Conservation (phyloP, 2,888 invertebrate species). For the Ectemnius lituratus region DNA sequence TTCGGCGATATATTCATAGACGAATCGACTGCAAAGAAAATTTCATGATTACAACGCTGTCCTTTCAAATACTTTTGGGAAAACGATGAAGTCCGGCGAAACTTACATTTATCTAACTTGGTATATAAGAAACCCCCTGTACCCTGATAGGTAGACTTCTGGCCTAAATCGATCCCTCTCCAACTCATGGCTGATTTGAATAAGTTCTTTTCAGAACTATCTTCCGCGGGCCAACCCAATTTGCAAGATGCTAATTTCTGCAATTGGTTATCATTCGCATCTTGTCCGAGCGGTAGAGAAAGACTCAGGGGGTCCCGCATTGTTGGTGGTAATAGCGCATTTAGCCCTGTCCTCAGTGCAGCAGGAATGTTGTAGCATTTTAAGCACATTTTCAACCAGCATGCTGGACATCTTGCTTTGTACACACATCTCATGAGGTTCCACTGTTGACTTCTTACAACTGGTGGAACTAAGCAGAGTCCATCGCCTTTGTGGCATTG, state of each 20-base stretch:
- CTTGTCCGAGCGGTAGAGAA: slow-evolving; percentile 63
- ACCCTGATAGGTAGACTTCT: slow-evolving; percentile 67
- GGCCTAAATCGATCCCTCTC: slow-evolving; percentile 69
- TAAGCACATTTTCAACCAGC: slow-evolving; percentile 92
- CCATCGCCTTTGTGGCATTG: slow-evolving; percentile 86
- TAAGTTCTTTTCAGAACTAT: slow-evolving; percentile 70
- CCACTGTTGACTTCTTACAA: slow-evolving; percentile 85
- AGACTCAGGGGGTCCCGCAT: slow-evolving; percentile 79
- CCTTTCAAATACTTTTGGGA: not conserved
- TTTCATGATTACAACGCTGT: no score
- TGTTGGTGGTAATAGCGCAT: slow-evolving; percentile 84
- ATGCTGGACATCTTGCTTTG: slow-evolving; percentile 89
- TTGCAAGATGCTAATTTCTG: slow-evolving; percentile 69
- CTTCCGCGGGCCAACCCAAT: slow-evolving; percentile 73
- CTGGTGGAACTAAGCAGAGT: slow-evolving; percentile 85
- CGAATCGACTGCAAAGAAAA: slow-evolving; percentile 65
- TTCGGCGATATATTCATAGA: slow-evolving; percentile 68
- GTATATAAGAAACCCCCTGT: slow-evolving; percentile 65
- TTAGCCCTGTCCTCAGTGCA: slow-evolving; percentile 83
- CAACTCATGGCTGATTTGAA: slow-evolving; percentile 75
- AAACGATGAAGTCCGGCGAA: not conserved
- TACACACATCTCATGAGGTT: slow-evolving; percentile 84
- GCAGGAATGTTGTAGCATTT: slow-evolving; percentile 88
- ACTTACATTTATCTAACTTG: slow-evolving; percentile 71
- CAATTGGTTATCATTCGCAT: slow-evolving; percentile 65